A percentile compares a stretch with the other conserved stretches of the same genome.
Conservation (phyloP, 2,113 vertebrate genomes). For the Solea solea region DNA sequence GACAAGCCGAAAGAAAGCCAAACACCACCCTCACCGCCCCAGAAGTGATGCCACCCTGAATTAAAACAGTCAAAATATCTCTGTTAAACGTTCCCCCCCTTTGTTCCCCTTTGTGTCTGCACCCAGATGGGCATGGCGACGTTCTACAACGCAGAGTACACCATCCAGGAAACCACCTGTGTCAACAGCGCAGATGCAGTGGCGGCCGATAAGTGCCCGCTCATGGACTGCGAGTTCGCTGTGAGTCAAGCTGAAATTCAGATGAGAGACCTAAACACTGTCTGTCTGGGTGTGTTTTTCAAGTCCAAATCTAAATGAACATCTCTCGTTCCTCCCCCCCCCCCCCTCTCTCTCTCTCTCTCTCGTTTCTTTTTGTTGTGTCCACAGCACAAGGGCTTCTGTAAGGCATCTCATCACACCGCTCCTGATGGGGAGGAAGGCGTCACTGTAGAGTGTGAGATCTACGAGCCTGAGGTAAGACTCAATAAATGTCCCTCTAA, state of each 20-base stretch:
- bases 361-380: background rate
- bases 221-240: constrained; percentile 79
- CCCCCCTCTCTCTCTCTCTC: background rate
- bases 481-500: background rate
- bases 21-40: too few relatives aligned
- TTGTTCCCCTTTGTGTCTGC: background rate
- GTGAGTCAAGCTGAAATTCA: constrained; percentile 63
- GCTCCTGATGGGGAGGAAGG: fast-evolving
- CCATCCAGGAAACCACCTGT: constrained; percentile 82
- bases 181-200: constrained; percentile 11
- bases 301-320: background rate
- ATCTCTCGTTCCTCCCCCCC: background rate
- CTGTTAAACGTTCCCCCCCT: background rate
- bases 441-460: constrained; percentile 58
- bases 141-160: constrained; percentile 72
- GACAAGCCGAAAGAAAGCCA: too few relatives aligned
- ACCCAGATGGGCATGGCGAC: constrained; percentile 44
- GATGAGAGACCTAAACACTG: too few relatives aligned
- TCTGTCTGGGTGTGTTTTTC: too few relatives aligned
- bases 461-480: constrained; percentile 80
- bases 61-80: background rate
- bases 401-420: constrained; percentile 46
- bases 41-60: too few relatives aligned
- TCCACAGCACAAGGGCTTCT: constrained; percentile 82
- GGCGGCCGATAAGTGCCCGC: constrained; percentile 54